Conservation (phyloP, 2,113 vertebrate species). For the Brachyhypopomus occidentalis region DNA sequence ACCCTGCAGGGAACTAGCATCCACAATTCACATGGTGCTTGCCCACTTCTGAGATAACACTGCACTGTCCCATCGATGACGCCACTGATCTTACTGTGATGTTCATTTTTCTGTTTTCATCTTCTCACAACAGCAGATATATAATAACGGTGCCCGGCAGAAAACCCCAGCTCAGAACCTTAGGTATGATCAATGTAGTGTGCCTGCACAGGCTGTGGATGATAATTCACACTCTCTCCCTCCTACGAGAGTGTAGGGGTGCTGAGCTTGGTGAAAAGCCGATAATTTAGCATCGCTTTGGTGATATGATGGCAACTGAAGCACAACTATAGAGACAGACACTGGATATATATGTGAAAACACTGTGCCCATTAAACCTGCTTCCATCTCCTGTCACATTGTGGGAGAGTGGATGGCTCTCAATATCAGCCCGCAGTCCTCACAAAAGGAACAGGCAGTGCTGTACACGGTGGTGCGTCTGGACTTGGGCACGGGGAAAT, state of each 20-base stretch:
- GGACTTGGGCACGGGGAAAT: background rate
- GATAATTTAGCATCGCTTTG: conserved; percentile 51
- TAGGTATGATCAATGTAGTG: conserved; percentile 58
- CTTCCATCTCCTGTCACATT: conserved; percentile 17
- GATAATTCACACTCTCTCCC: conserved; percentile 53
- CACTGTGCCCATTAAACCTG: background rate
- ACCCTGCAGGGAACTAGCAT: conserved; percentile 36
- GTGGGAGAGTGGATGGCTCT: conserved; percentile 10
- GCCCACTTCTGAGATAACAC: conserved; percentile 17
- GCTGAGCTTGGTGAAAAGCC: conserved; percentile 58
- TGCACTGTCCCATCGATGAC: conserved; percentile 11
- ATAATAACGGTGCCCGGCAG: conserved; percentile 31
- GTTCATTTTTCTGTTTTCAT: conserved; percentile 42
- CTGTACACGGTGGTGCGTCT: background rate
- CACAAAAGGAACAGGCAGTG: background rate
- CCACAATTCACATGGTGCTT: conserved; percentile 18
- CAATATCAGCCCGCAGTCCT: background rate
- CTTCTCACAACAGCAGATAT: conserved; percentile 4
- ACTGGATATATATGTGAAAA: conserved; percentile 20
- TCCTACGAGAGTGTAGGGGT: conserved; percentile 43
- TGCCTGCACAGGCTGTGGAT: conserved; percentile 50
- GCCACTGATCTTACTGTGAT: conserved; percentile 30
- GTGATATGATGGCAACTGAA: conserved; percentile 9
- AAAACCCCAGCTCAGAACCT: conserved; percentile 50
- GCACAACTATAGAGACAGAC: conserved; percentile 31